These are phyloP conservation scores for Philopedon plagiatum DNA, from an alignment of 2,888 invertebrate species.

Conservation along the genomic window DNA sequence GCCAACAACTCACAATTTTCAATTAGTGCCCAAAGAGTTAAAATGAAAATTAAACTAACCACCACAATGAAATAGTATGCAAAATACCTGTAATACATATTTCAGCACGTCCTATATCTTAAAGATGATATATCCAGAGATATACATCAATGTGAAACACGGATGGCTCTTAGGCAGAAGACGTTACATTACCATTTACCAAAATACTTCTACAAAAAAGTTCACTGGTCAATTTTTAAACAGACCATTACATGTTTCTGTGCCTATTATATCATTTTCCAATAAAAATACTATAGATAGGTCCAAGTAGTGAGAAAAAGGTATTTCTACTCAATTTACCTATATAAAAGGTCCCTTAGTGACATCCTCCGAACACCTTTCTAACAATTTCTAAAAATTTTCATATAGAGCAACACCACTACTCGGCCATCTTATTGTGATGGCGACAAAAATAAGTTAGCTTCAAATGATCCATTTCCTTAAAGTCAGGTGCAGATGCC, in stretches of 20 bases:
- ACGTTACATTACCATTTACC: slow-evolving; percentile 22
- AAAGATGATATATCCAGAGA: slow-evolving; percentile 23
- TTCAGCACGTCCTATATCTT: slow-evolving; percentile 38
- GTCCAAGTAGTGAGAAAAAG: not conserved
- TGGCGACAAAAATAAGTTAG: slow-evolving; percentile 24
- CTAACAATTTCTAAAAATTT: slow-evolving; percentile 11
- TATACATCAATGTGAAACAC: slow-evolving; percentile 33
- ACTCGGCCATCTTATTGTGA: slow-evolving; percentile 25
- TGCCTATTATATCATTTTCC: not conserved
- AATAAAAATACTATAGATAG: not conserved
- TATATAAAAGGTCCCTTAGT: slow-evolving; percentile 39
- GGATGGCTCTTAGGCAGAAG: slow-evolving; percentile 26
- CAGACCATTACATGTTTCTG: slow-evolving; percentile 4
- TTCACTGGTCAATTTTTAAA: slow-evolving; percentile 18
- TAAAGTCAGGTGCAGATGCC: not conserved
- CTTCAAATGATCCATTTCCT: not conserved
- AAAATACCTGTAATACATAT: slow-evolving; percentile 48
- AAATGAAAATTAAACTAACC: slow-evolving; percentile 33
- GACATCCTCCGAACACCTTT: slow-evolving; percentile 27
- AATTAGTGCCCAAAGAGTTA: not conserved
- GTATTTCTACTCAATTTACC: slow-evolving; percentile 20
- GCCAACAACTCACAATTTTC: slow-evolving; percentile 1
- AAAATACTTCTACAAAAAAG: slow-evolving; percentile 40
- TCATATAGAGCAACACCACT: not conserved
- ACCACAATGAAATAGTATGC: slow-evolving; percentile 29